A percentile compares a stretch with the other conserved stretches of the same genome.
phyloP scores from a whole-genome alignment of 2,797 vertebrate genomes.

The Micrastur ruficollis region DNA sequence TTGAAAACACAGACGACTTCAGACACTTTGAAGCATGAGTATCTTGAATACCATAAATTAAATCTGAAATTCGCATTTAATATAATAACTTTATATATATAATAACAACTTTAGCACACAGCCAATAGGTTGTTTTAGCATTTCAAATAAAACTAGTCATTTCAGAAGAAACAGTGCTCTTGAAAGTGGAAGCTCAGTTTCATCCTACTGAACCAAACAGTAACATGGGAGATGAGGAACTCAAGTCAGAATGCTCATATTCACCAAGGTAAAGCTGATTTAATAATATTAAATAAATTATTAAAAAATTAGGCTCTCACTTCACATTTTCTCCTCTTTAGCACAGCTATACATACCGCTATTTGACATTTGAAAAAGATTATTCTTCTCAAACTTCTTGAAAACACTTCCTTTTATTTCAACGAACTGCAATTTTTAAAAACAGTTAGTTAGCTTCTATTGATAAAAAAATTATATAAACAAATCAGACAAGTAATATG shows the following conservation, averaged over 20 bases:
- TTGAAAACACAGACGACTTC: not conserved
- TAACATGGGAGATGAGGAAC: not conserved
- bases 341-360: slow-evolving; percentile 83
- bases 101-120: not conserved
- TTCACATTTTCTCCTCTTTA: not conserved
- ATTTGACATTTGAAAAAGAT: slow-evolving; percentile 99
- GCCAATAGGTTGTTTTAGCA: not conserved
- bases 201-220: not conserved
- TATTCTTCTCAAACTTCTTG: slow-evolving; percentile 99
- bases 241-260: not conserved
- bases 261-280: not conserved
- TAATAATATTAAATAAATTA: not conserved
- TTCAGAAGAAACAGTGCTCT: not conserved
- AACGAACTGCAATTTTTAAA: slow-evolving; percentile 86
- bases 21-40: not conserved
- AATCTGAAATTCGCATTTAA: not conserved
- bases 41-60: not conserved
- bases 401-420: slow-evolving; percentile 99
- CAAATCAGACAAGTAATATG: not conserved
- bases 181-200: not conserved
- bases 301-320: not conserved
- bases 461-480: not conserved
- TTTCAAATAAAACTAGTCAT: not conserved
- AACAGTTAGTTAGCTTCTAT: slow-evolving; percentile 19
- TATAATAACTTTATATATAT: not conserved